Percentiles rank a stretch among this genome's conserved stretches.
Evolutionary conservation across 2,888 invertebrate species (phyloP).

Genomic region (Caenorhabditis afra): DNA sequence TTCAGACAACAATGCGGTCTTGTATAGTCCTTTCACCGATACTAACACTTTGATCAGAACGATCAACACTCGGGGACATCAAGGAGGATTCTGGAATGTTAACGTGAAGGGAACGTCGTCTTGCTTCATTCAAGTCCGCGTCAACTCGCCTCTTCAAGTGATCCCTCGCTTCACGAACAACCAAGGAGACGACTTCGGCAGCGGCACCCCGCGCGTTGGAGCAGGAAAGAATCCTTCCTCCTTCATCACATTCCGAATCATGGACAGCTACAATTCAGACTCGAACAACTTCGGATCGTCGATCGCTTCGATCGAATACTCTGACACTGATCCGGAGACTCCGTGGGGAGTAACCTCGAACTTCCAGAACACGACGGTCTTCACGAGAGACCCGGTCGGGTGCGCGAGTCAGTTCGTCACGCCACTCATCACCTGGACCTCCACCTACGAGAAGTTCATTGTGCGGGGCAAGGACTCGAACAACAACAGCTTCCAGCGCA

Average conservation of each 20-base stretch:
- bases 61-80: constrained; percentile 13
- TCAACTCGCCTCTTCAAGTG: constrained; percentile 54
- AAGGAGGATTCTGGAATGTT: constrained; percentile 46
- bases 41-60: constrained; percentile 44
- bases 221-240: constrained; percentile 16
- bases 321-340: constrained; percentile 34
- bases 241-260: constrained; percentile 62
- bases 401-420: constrained; percentile 67
- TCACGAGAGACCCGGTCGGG: constrained; percentile 50
- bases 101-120: constrained; percentile 10
- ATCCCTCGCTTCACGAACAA: constrained; percentile 62
- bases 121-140: constrained; percentile 57
- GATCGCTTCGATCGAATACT: constrained; percentile 21
- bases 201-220: constrained; percentile 53
- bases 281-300: constrained; percentile 46
- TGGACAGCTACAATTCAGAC: constrained; percentile 52
- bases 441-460: constrained; percentile 53
- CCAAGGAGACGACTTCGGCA: constrained; percentile 55
- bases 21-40: constrained; percentile 36
- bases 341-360: constrained; percentile 11
- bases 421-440: constrained; percentile 40
- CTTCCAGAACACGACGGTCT: constrained; percentile 17
- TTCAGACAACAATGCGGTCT: constrained; percentile 31
- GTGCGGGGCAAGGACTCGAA: constrained; percentile 57
- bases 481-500: constrained; percentile 51